Evolutionary conservation across 2,888 invertebrate species (phyloP), one percentile per base, ranked within the genome.

Genomic region (Drosophila niveifrons): DNA sequence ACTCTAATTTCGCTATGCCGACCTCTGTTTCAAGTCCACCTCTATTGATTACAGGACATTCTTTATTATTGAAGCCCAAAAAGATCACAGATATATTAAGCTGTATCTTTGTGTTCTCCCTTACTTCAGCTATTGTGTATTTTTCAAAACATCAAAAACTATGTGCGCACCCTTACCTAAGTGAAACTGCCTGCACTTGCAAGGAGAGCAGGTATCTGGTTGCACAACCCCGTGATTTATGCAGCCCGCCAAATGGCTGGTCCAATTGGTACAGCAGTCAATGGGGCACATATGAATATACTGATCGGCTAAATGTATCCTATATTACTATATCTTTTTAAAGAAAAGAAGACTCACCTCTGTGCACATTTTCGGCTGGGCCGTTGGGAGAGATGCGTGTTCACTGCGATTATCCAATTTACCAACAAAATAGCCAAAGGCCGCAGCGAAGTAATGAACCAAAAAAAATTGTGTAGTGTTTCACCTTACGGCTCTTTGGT

Each of bases 331-430:
- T 13, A 15, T 41, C 8, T 56, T 23, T 29, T 11, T 1, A 6
- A 23, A 23, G 23, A 6, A 23, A 6, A 6, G n/a, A 23, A 15
- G 52, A 82, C 83, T 83, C 73, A 83, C 83, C 83, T 83, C 83
- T 63, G 83, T 83, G 89, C 83, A 83, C 83, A 83, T 83, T 87
- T 86, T 83, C 84, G 84, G 83, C 83, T 81, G 71, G 48, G 89
- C 83, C 83, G 83, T 88, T 58, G 50, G 57, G 34, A 74, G 39
- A 65, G 63, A 56, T 55, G 72, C 68, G 72, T 43, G 66, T 66
- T 73, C 51, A 72, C 70, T 83, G 78, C 72, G 72, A 68, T 84
- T 88, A 88, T 81, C 84, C 84, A 86, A 82, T 73, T 69, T 80
- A 62, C 61, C 66, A 53, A 78, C 66, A 53, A 78, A 73, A 52